These are phyloP conservation scores for Labroides dimidiatus DNA, from an alignment of 2,797 vertebrate genomes.

Conservation along the genomic window DNA sequence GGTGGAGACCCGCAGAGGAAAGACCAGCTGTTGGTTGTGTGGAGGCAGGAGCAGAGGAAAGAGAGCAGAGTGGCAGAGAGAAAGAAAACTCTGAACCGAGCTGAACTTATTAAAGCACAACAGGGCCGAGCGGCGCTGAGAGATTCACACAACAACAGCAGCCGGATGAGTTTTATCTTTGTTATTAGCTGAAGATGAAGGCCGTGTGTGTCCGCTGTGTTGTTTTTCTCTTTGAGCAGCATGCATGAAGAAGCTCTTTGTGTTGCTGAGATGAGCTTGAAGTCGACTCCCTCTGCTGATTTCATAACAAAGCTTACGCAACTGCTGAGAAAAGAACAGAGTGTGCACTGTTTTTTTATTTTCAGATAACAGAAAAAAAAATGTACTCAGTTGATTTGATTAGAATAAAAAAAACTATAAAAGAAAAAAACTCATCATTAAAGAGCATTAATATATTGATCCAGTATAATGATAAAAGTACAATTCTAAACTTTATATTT, in stretches of 20 bases:
- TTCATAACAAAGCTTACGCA: conserved; percentile 78
- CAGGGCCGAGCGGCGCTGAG: conserved; percentile 21
- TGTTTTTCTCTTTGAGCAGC: conserved; percentile 42
- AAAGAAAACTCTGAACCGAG: conserved; percentile 25
- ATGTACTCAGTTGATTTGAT: conserved; percentile 1
- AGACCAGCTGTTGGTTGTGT: conserved; percentile 58
- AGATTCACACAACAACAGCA: conserved; percentile 41
- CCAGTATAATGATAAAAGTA: too few relatives aligned
- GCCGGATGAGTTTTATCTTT: conserved; percentile 9
- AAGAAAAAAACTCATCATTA: too few relatives aligned
- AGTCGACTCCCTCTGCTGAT: conserved; percentile 47
- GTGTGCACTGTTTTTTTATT: conserved; percentile 22
- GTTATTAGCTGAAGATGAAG: conserved; percentile 46
- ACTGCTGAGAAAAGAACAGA: conserved; percentile 49
- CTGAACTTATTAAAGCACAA: conserved; percentile 43
- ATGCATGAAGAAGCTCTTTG: conserved; percentile 47
- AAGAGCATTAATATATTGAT: too few relatives aligned
- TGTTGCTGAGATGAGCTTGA: conserved; percentile 65
- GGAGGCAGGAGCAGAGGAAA: conserved; percentile 38
- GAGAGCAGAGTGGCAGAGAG: conserved; percentile 35
- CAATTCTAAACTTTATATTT: too few relatives aligned
- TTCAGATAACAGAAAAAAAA: conserved; percentile 32
- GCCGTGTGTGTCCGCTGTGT: conserved; percentile 12
- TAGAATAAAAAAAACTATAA: background rate
- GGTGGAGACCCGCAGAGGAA: conserved; percentile 48